phyloP scores from a whole-genome alignment of 2,888 invertebrate species.

The Eristalis pertinax region DNA sequence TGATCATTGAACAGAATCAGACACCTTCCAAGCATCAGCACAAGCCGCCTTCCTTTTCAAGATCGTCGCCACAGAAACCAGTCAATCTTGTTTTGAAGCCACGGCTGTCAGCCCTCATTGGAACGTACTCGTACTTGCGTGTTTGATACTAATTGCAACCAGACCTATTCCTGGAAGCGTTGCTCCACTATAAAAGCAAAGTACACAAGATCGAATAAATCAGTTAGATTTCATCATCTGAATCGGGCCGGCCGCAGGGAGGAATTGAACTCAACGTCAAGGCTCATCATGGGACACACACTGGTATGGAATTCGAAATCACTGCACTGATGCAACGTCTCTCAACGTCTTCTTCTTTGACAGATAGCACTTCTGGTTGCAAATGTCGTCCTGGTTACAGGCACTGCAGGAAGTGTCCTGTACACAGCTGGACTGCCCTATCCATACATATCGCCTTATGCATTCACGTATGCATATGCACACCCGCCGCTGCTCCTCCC shows the following conservation, averaged over 20 bases:
- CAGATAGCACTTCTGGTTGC: slow-evolving; percentile 25
- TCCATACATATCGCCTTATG: slow-evolving; percentile 47
- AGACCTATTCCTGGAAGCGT: slow-evolving; percentile 10
- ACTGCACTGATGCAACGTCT: background rate
- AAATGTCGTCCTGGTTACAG: slow-evolving; percentile 33
- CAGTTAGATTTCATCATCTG: slow-evolving; percentile 44
- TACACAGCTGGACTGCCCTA: slow-evolving; percentile 44
- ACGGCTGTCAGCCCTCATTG: slow-evolving; percentile 24
- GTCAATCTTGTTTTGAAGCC: slow-evolving; percentile 36
- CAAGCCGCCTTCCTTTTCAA: slow-evolving; percentile 8
- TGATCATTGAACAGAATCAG: background rate
- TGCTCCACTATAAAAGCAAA: slow-evolving; percentile 39
- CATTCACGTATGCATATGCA: slow-evolving; percentile 55
- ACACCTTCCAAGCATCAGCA: background rate
- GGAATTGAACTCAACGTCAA: slow-evolving; percentile 19
- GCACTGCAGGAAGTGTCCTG: slow-evolving; percentile 9
- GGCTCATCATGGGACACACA: slow-evolving; percentile 9
- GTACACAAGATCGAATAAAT: slow-evolving; percentile 34
- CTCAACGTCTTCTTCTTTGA: slow-evolving; percentile 13
- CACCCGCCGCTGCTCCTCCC: slow-evolving; percentile 29
- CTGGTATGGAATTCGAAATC: slow-evolving; percentile 13
- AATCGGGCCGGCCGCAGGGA: slow-evolving; percentile 1
- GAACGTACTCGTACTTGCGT: slow-evolving; percentile 7
- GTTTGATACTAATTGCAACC: slow-evolving; percentile 34
- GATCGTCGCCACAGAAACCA: slow-evolving; percentile 24